Base-by-base conservation (phyloP, 2,888 invertebrate genomes). In the Noctua fimbriata region DNA sequence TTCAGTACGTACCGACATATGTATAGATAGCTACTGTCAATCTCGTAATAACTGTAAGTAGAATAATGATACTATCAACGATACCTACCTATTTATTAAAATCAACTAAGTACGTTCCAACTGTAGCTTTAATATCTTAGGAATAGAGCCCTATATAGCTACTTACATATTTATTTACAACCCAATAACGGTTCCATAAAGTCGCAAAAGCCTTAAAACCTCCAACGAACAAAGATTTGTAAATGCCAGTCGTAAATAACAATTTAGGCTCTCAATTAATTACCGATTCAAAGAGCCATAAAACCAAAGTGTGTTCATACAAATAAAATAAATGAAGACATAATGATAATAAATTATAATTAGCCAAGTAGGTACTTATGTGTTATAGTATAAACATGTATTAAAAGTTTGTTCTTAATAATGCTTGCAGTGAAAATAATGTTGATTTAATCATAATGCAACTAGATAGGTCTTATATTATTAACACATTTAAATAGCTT, bases 261-360 rank as follows among this genome's bases (percentile, higher is more conserved):
- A 82, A 72, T 80, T 70, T 71, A 52, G 16, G 21, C 66, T 67
- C 66, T 78, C 77, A 77, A 73, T 83, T 86, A 85, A 88, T 87
- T 78, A 80, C 58, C 72, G 49, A 86, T 74, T 80, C 44, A 83
- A 79, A 73, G 72, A 80, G 60, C 67, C 72, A 82, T 76, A 81
- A 82, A 86, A 79, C 32, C 63, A 66, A 65, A 76, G n/a, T 18
- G 73, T 65, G 28, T 49, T 28, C 47, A 55, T 28, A 67, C 72
- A 79, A 83, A 84, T 84, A 84, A 83, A 81, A 81, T 77, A 36
- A 82, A 80, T 87, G 69, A 83, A 88, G 79, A 76, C 73, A 82
- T 88, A 69, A 82, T 76, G 55, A 72, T 75, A 65, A 81, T 89
- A 84, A 87, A 88, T 84, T 85, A 73, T 77, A 87, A 84, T 87